Percentiles rank a stretch among this genome's conserved stretches.
These are phyloP conservation scores for Tokudaia tokunoshimensis DNA, from an alignment of 2,797 vertebrate species.

Conservation along the genomic window DNA sequence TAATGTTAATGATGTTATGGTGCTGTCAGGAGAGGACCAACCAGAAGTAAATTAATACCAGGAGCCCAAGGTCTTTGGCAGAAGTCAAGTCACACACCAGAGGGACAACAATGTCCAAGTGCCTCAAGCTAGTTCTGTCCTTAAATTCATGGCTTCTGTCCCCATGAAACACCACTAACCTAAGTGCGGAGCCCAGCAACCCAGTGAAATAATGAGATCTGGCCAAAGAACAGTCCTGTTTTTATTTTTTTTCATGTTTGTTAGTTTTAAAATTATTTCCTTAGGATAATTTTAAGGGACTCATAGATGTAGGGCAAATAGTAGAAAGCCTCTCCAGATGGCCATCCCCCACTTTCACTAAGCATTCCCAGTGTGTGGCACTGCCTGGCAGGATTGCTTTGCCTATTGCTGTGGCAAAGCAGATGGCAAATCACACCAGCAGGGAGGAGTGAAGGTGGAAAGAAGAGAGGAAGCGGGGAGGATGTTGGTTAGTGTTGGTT, in stretches of 20 bases:
- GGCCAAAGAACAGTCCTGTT: slow-evolving; percentile 67
- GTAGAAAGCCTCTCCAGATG: not conserved
- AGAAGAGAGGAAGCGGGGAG: not conserved
- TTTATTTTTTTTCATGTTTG: not conserved
- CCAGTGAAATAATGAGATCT: slow-evolving; percentile 47
- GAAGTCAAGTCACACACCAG: slow-evolving; percentile 71
- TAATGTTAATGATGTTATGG: not conserved
- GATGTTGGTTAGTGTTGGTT: not conserved
- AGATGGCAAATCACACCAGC: not conserved
- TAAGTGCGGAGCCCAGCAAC: not conserved
- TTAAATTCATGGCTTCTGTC: slow-evolving; percentile 60
- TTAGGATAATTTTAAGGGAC: slow-evolving; percentile 10
- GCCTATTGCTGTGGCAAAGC: not conserved
- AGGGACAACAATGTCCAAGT: slow-evolving; percentile 59
- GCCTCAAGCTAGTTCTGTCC: slow-evolving; percentile 53
- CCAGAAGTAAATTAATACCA: not conserved
- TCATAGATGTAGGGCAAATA: not conserved
- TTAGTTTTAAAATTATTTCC: not conserved
- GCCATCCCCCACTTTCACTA: not conserved
- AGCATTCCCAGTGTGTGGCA: not conserved
- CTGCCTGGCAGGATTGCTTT: not conserved
- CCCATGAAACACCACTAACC: slow-evolving; percentile 21
- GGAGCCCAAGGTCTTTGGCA: slow-evolving; percentile 53
- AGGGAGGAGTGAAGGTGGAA: not conserved
- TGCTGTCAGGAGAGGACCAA: not conserved